These are phyloP conservation scores for Drosophila albomicans DNA, from an alignment of 1,140 invertebrate genomes.

Conservation along the genomic window DNA sequence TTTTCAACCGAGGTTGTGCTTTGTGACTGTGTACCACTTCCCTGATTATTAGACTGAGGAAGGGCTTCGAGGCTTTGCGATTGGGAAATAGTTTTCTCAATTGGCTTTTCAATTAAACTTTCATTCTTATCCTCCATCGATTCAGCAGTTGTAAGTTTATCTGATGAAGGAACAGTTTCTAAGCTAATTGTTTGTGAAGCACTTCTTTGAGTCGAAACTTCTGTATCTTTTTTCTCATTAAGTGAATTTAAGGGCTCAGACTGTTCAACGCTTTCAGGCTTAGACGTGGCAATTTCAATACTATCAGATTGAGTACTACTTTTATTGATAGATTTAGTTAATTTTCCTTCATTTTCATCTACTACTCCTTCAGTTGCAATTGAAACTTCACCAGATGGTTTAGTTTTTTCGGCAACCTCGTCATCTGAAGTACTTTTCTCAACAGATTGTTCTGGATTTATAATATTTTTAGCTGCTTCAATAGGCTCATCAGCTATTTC, in stretches of 20 bases:
- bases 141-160: too few species aligned
- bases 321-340: neutral
- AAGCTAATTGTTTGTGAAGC: too few species aligned
- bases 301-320: neutral
- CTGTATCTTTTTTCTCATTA: neutral
- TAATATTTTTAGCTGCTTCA: neutral
- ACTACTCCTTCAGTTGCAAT: neutral
- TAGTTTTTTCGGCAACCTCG: neutral
- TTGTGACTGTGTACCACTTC: neutral
- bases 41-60: neutral
- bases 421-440: neutral
- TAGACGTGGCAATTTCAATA: too few species aligned
- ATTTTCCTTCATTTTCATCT: neutral
- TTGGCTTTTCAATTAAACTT: neutral
- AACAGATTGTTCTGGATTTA: neutral
- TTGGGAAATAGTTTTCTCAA: neutral
- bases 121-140: neutral
- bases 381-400: neutral
- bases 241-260: neutral
- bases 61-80: neutral
- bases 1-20: neutral
- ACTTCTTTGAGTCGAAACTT: neutral
- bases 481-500: neutral
- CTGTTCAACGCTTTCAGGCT: neutral
- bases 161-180: too few species aligned